Percentiles rank a stretch among this genome's conserved stretches.
Conservation (phyloP, 2,888 invertebrate genomes). For the Thereva unica region DNA sequence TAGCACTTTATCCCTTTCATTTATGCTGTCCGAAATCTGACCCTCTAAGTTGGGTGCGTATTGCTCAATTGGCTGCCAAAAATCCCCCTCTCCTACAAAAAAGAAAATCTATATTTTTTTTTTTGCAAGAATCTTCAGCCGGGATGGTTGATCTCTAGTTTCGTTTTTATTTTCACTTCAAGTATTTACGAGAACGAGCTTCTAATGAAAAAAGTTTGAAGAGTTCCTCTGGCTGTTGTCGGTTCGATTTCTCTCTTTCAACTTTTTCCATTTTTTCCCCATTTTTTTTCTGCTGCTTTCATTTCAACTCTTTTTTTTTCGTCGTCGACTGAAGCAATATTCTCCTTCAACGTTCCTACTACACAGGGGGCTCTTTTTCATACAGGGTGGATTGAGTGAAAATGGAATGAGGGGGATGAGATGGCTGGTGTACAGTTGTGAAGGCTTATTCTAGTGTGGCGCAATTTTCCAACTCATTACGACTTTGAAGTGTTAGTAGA, state of each 20-base stretch:
- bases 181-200: not conserved
- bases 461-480: slow-evolving; percentile 35
- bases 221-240: slow-evolving; percentile 16
- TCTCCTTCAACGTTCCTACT: not conserved
- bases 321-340: not conserved
- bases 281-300: no score
- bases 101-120: no score
- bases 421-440: no score
- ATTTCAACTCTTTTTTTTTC: slow-evolving; percentile 18
- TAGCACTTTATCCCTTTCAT: no score
- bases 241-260: slow-evolving; percentile 11
- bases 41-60: no score
- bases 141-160: not conserved
- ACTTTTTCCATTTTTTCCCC: not conserved
- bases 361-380: not conserved
- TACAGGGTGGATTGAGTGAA: no score
- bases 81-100: no score
- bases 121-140: no score
- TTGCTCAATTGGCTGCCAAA: no score
- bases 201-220: slow-evolving; percentile 29
- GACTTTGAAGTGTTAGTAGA: slow-evolving; percentile 22
- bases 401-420: no score
- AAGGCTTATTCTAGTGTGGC: slow-evolving; percentile 1
- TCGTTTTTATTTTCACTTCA: slow-evolving; percentile 1
- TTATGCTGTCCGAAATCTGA: no score